Base-by-base conservation (phyloP, 2,888 invertebrate species). In the Bruchidius siliquastri region DNA sequence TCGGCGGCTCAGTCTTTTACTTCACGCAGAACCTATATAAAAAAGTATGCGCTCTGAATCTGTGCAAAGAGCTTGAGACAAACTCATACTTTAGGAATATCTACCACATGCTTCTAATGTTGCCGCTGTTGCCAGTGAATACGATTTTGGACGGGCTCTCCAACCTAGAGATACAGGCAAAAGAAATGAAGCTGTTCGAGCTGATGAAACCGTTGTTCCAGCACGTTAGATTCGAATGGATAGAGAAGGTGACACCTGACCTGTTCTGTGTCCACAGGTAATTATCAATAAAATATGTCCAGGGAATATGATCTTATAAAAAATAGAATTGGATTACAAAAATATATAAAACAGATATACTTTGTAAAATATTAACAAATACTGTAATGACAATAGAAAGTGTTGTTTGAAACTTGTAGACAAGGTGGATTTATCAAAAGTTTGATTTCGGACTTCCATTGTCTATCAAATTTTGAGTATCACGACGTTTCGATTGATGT, bases 11-110 rank as follows among this genome's bases (percentile, higher is more conserved):
- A 0, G 83, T 84, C 0, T 85, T 85, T 72, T 85, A 85, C 74
- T 86, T 82, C 79, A 84, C 85, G 0, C 85, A 85, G 77, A 85
- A 85, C 75, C 75, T 86, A 67, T 86, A 86, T 77, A 85, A 86
- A 75, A 84, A 84, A 79, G 80, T 85, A 2, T 86, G 86, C 76
- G 77, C 81, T 0, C 77, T 85, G 22, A 81, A 83, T 68, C 75
- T 86, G 21, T 79, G 84, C 0, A 80, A 81, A 69, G 84, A 85
- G 71, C 74, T 86, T 22, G 86, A 86, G 75, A 81, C 82, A 0
- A 85, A 85, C 68, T 81, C 84, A 0, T 82, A 81, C 73, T 85
- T 86, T 75, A 77, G 85, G 18, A 85, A 83, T 72, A 80, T 86
- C 20, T 86, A 85, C 74, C 85, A 86, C 78, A 85, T 85, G 85